Evolutionary conservation across 2,797 vertebrate species (phyloP).

Genomic region (Molossus alvarezi): DNA sequence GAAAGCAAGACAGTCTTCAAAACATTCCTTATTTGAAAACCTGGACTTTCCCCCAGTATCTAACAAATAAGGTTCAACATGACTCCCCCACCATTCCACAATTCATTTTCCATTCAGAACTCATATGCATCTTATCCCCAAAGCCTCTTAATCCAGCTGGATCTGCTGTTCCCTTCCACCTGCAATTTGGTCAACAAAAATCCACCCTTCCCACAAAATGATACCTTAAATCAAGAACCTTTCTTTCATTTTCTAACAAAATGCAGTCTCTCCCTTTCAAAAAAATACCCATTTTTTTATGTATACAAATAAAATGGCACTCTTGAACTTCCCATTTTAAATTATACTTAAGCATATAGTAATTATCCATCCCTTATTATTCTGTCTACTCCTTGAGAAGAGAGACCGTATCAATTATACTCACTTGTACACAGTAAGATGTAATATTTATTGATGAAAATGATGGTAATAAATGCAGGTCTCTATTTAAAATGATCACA

Average conservation of each 20-base stretch:
- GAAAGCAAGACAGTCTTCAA: neutral
- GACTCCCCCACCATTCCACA: neutral
- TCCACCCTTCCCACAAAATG: neutral
- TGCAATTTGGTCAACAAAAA: neutral
- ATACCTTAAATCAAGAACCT: neutral
- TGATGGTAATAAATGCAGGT: neutral
- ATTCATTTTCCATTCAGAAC: neutral
- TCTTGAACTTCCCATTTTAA: neutral
- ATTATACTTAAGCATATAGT: neutral
- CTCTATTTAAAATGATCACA: slow-evolving; percentile 1
- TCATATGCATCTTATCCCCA: neutral
- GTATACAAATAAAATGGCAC: neutral
- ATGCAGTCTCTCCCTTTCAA: neutral
- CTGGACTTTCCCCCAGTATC: neutral
- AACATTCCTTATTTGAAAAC: neutral
- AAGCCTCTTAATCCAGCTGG: neutral
- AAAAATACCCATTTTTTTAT: neutral
- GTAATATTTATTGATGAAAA: slow-evolving; percentile 54
- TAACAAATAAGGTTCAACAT: neutral
- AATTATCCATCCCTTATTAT: neutral
- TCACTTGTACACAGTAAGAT: neutral
- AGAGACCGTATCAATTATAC: neutral
- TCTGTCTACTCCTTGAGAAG: neutral
- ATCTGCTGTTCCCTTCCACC: neutral
- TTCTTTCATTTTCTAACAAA: slow-evolving; percentile 9